Evolutionary conservation across 1,140 invertebrate species (phyloP), one percentile per base, ranked within the genome.

Genomic region (Limonius californicus): DNA sequence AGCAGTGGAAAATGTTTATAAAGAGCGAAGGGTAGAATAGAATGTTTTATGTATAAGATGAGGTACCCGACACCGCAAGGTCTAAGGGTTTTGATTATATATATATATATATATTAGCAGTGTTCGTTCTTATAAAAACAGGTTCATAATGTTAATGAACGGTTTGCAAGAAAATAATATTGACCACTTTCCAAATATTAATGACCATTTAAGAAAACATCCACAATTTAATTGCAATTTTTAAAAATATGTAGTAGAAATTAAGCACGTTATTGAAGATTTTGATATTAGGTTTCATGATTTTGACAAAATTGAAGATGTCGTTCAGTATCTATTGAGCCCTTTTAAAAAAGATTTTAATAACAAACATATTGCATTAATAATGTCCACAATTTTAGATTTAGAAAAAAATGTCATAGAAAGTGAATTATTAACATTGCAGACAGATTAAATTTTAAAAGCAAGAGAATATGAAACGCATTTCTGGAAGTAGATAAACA

Each of bases 151-250:
- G 54, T 42, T 64, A 61, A 63, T 54, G 59, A 21, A 63, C 59
- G 62, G 58, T 70, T 68, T 72, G 54, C 14, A 63, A 62, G 39
- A 65, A 64, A 62, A 47, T 57, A 61, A 63, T 61, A 16, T 66
- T 45, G 65, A 65, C 54, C 54, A 68, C 58, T 68, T 65, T 63
- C 53, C 63, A 60, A 66, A 68, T 54, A 68, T 68, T 55, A 14
- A 35, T 12, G 59, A 68, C 61, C 50, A 58, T 35, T 11, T 66
- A 65, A 39, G 57, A 66, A 65, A 65, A 65, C 43, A 65, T 62
- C 43, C 43, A 61, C 57, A 68, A 61, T 54, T 47, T 63, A 42
- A 68, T 58, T 62, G 58, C 58, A 62, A 54, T 30, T 54, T 62
- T 47, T 59, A 65, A 39, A 57, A 65, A 35, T 62, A 62, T 55